A percentile compares a stretch with the other conserved stretches of the same genome.
phyloP scores from a whole-genome alignment of 2,113 vertebrate species.

The Erythrocercus mccallii region DNA sequence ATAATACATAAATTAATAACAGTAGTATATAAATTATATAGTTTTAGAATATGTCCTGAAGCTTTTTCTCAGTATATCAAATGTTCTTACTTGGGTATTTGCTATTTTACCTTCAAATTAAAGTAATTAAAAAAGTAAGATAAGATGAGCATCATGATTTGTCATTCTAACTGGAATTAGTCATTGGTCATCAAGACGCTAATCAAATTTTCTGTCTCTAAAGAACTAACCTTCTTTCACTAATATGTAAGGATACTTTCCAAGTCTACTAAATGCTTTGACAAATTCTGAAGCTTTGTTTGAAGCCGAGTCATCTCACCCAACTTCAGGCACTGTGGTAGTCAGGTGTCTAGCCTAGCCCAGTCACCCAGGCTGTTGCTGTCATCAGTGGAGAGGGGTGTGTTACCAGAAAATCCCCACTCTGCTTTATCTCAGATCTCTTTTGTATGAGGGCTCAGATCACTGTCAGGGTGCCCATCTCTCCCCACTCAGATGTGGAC shows the following conservation, averaged over 20 bases:
- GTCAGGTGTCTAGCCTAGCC: background rate
- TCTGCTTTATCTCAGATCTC: background rate
- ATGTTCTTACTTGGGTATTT: background rate
- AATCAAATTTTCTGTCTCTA: background rate
- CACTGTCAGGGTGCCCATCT: background rate
- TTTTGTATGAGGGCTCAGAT: background rate
- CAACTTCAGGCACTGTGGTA: background rate
- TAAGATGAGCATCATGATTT: background rate
- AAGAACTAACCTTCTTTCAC: background rate
- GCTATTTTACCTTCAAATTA: background rate
- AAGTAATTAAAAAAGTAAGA: conserved; percentile 10
- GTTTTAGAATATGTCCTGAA: background rate
- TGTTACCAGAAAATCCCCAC: background rate
- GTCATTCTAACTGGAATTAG: conserved; percentile 24
- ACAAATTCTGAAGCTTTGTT: background rate
- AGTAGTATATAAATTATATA: background rate
- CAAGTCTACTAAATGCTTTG: background rate
- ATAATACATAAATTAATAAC: background rate
- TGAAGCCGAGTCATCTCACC: background rate
- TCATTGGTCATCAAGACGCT: conserved; percentile 24
- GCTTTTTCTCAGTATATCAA: background rate
- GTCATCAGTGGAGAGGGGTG: background rate
- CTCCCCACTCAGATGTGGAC: background rate
- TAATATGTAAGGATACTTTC: background rate
- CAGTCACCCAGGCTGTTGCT: background rate